Conservation (phyloP, 2,888 invertebrate genomes). For the Andrena dorsata region DNA sequence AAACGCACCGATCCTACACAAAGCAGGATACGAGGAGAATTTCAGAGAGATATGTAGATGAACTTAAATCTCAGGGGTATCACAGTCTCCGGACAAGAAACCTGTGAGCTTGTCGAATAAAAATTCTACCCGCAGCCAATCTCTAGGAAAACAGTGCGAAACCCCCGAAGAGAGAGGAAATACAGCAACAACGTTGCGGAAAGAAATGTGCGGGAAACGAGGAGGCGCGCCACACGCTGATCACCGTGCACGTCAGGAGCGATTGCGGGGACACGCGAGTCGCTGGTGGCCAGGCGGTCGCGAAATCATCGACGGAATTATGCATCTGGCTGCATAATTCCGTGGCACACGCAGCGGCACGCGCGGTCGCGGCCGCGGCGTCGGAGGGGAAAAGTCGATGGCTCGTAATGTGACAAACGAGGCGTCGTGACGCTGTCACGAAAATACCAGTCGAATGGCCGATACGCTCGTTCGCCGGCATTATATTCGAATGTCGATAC, state of each 20-base stretch:
- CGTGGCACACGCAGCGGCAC: conserved; percentile 50
- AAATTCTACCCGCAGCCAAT: too few species aligned
- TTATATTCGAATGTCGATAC: conserved; percentile 64
- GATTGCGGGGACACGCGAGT: conserved; percentile 61
- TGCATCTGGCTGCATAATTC: conserved; percentile 67
- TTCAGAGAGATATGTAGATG: too few species aligned
- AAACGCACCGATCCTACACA: too few species aligned
- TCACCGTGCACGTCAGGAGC: conserved; percentile 46
- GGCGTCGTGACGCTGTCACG: conserved; percentile 64
- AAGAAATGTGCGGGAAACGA: conserved; percentile 3
- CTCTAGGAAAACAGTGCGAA: too few species aligned
- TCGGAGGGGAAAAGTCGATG: conserved; percentile 55
- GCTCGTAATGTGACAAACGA: conserved; percentile 67
- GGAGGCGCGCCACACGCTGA: conserved; percentile 11
- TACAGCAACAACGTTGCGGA: neutral
- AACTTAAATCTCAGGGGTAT: too few species aligned
- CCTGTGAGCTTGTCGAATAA: too few species aligned
- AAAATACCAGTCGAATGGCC: conserved; percentile 61
- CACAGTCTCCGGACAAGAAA: too few species aligned
- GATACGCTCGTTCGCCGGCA: conserved; percentile 53
- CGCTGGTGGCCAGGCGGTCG: conserved; percentile 57
- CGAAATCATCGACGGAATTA: conserved; percentile 65
- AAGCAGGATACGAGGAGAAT: too few species aligned
- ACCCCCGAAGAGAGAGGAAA: too few species aligned
- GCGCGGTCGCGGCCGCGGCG: conserved; percentile 14